These are phyloP conservation scores for Drosophila pachea DNA, from an alignment of 1,140 invertebrate species.

Conservation along the genomic window DNA sequence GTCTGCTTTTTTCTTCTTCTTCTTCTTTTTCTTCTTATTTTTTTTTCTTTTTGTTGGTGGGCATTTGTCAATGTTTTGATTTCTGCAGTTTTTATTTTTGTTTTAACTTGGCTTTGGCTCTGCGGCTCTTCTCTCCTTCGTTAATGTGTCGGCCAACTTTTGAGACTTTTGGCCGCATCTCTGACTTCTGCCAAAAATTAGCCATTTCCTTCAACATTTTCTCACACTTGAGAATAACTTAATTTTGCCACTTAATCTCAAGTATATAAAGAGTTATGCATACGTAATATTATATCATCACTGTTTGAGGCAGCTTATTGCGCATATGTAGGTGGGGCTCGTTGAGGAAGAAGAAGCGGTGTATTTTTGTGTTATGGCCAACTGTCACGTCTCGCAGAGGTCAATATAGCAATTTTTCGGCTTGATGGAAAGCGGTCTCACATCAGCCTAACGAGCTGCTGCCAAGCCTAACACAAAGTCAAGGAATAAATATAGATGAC, in stretches of 20 bases:
- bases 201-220: conserved; percentile 6
- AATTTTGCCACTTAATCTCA: not conserved
- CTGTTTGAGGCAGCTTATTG: conserved; percentile 9
- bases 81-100: conserved; percentile 53
- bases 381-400: conserved; percentile 49
- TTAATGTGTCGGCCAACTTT: conserved; percentile 52
- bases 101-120: conserved; percentile 4
- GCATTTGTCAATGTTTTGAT: conserved; percentile 56
- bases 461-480: too few species aligned
- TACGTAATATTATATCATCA: conserved; percentile 26
- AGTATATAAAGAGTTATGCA: not conserved
- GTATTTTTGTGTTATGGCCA: conserved; percentile 22
- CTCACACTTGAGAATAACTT: conserved; percentile 20
- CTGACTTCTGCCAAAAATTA: conserved; percentile 4
- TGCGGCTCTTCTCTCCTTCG: conserved; percentile 19
- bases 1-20: conserved; percentile 22
- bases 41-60: conserved; percentile 27
- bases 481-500: too few species aligned
- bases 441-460: not conserved
- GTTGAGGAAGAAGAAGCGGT: conserved; percentile 5
- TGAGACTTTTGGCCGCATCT: not conserved
- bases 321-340: conserved; percentile 27
- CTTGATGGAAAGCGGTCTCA: conserved; percentile 17
- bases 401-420: conserved; percentile 25
- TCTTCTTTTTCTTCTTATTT: too few species aligned